These are phyloP conservation scores for Limnephilus auricula DNA, from an alignment of 2,888 invertebrate genomes.

Conservation along the genomic window DNA sequence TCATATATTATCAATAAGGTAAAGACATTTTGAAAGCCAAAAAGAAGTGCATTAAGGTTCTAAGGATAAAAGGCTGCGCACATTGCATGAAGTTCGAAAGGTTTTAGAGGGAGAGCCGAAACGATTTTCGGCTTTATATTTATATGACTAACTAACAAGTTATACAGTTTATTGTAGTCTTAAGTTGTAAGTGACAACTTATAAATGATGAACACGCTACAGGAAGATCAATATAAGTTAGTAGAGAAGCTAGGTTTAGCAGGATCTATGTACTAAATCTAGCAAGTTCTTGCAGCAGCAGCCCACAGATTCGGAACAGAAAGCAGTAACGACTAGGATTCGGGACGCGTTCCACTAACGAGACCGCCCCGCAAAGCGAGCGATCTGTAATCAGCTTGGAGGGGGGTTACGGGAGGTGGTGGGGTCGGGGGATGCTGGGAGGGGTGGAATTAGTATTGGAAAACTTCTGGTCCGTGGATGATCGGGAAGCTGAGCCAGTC, in stretches of 20 bases:
- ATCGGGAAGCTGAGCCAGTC: not conserved
- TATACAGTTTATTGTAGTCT: too few species aligned
- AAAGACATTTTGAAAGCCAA: too few species aligned
- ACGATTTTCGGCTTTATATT: not conserved
- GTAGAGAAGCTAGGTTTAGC: not conserved
- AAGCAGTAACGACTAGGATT: slow-evolving; percentile 47
- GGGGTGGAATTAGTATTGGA: not conserved
- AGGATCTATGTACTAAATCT: not conserved
- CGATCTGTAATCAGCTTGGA: slow-evolving; percentile 43
- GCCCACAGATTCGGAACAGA: not conserved
- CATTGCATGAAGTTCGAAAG: not conserved
- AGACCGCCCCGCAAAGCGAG: slow-evolving; percentile 53
- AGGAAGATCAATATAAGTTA: not conserved
- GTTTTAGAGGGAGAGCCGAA: not conserved
- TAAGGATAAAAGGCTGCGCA: not conserved
- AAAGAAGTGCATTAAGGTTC: too few species aligned
- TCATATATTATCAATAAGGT: too few species aligned
- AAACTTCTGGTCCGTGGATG: not conserved
- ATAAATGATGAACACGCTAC: not conserved
- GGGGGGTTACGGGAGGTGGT: not conserved
- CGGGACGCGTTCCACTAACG: slow-evolving; percentile 47
- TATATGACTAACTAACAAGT: not conserved
- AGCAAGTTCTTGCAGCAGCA: not conserved
- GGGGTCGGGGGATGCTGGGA: not conserved
- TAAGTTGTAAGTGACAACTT: not conserved